Conservation (phyloP, 2,113 vertebrate species). For the Gymnorhina tibicen region DNA sequence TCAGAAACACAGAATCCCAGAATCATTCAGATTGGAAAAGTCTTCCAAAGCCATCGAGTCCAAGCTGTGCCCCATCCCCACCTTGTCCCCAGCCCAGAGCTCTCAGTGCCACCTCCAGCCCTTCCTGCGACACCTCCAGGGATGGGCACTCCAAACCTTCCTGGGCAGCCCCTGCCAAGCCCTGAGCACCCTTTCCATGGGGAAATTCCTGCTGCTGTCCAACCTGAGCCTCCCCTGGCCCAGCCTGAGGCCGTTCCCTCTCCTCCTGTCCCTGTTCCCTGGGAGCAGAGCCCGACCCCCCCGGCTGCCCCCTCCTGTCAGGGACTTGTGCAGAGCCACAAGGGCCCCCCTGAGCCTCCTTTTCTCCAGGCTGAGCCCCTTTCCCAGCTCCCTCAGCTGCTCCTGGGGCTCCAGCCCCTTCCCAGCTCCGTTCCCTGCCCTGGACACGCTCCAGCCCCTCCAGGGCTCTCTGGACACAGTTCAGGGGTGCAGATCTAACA, state of each 20-base stretch:
- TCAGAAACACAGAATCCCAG: background rate
- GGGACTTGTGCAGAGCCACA: background rate
- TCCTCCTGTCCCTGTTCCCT: background rate
- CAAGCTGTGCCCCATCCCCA: background rate
- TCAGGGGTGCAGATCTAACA: background rate
- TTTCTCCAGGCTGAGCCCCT: background rate
- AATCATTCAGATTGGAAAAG: accelerated
- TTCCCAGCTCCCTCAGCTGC: background rate
- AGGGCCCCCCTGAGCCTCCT: background rate
- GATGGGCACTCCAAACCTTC: background rate
- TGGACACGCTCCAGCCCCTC: background rate
- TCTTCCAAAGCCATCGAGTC: accelerated
- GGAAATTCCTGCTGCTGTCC: background rate
- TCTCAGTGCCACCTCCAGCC: background rate
- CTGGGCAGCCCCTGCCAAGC: background rate
- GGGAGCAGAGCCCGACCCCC: background rate
- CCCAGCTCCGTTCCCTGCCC: background rate
- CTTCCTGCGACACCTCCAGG: background rate
- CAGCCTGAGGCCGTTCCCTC: background rate
- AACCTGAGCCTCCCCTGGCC: background rate
- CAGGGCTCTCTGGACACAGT: background rate
- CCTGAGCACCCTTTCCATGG: background rate
- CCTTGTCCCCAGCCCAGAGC: background rate
- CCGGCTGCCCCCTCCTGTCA: background rate
- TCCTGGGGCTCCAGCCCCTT: background rate